These are phyloP conservation scores for Melinaea marsaeus DNA, from an alignment of 2,888 invertebrate species.

Conservation along the genomic window DNA sequence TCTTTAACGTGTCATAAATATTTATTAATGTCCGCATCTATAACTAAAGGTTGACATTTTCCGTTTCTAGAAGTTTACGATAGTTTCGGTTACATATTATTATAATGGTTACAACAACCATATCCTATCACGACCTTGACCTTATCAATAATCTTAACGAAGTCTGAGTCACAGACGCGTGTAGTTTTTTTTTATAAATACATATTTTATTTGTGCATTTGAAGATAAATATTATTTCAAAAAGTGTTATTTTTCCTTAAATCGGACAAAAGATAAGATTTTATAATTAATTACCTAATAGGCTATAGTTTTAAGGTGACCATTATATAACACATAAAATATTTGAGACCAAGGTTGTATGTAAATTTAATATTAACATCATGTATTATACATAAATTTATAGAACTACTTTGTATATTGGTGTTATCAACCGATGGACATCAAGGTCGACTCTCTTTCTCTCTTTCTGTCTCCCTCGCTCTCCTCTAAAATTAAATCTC, in stretches of 20 bases:
- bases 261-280: too few species aligned
- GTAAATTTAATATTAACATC: background rate
- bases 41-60: background rate
- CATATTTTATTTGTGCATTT: background rate
- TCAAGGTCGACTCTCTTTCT: too few species aligned
- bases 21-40: background rate
- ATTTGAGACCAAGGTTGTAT: constrained; percentile 1
- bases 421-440: too few species aligned
- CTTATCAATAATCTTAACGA: constrained; percentile 22
- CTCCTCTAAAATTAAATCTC: too few species aligned
- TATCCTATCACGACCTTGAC: constrained; percentile 30
- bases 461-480: too few species aligned
- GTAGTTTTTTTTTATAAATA: constrained; percentile 7
- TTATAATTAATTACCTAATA: too few species aligned
- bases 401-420: too few species aligned
- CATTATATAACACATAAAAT: background rate
- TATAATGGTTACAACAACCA: constrained; percentile 13
- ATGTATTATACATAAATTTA: too few species aligned
- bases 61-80: constrained; percentile 6
- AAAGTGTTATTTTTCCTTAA: too few species aligned
- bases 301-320: too few species aligned
- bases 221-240: too few species aligned
- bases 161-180: constrained; percentile 22
- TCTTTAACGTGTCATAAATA: constrained; percentile 7
- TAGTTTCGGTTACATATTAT: background rate